A percentile compares a stretch with the other conserved stretches of the same genome.
phyloP scores from a whole-genome alignment of 2,797 vertebrate genomes.

The Petrocephalus sullivani region DNA sequence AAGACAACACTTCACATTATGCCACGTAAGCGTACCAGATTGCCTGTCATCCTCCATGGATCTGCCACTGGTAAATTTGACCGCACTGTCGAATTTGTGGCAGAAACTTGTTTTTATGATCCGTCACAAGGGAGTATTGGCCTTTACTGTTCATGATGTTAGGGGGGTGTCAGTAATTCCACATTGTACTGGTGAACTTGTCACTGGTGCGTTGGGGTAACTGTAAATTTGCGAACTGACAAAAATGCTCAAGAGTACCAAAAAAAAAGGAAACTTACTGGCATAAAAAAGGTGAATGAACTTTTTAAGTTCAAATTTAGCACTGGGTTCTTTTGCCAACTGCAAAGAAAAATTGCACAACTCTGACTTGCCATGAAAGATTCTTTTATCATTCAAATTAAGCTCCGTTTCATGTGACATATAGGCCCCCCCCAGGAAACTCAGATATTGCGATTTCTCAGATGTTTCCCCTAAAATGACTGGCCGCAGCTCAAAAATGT shows the following conservation, averaged over 20 bases:
- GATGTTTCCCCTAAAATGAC: slow-evolving; percentile 35
- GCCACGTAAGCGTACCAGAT: not conserved
- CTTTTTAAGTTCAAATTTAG: not conserved
- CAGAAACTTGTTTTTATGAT: slow-evolving; percentile 31
- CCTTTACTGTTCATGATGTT: slow-evolving; percentile 34
- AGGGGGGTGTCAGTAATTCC: not conserved
- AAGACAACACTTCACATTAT: not conserved
- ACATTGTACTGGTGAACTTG: slow-evolving; percentile 1
- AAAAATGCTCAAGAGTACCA: not conserved
- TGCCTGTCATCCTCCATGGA: not conserved
- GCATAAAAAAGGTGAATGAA: not conserved
- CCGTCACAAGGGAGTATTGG: slow-evolving; percentile 31
- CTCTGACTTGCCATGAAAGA: slow-evolving; percentile 28
- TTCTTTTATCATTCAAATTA: slow-evolving; percentile 49
- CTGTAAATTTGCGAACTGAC: slow-evolving; percentile 28
- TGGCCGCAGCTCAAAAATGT: slow-evolving; percentile 61
- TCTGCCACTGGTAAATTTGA: not conserved
- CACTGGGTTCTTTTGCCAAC: slow-evolving; percentile 36
- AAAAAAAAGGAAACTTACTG: not conserved
- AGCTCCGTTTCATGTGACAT: slow-evolving; percentile 53
- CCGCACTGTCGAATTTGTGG: not conserved
- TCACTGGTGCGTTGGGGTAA: slow-evolving; percentile 24
- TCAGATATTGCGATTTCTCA: slow-evolving; percentile 39
- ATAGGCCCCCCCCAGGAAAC: slow-evolving; percentile 50
- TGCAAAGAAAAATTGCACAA: slow-evolving; percentile 35